phyloP scores from a whole-genome alignment of 2,888 invertebrate species.

The Ecliptopera silaceata region DNA sequence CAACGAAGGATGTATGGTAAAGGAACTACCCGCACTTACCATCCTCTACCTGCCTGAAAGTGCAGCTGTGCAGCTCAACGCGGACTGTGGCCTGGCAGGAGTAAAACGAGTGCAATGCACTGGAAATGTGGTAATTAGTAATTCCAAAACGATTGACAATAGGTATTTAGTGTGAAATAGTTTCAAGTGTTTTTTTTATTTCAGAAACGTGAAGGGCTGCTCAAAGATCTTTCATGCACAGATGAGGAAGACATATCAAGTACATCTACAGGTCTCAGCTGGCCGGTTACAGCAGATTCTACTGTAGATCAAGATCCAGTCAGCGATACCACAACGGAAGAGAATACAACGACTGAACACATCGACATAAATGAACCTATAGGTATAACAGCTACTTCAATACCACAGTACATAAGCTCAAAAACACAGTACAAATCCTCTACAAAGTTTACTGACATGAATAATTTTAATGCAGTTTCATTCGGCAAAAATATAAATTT shows the following conservation, averaged over 20 bases:
- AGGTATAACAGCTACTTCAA: slow-evolving; percentile 43
- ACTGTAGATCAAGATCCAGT: slow-evolving; percentile 57
- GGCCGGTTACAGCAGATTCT: slow-evolving; percentile 51
- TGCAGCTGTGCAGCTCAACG: slow-evolving; percentile 88
- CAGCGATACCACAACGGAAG: slow-evolving; percentile 56
- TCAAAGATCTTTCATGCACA: slow-evolving; percentile 83
- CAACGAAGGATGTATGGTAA: slow-evolving; percentile 86
- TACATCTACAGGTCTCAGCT: slow-evolving; percentile 47
- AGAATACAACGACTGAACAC: slow-evolving; percentile 56
- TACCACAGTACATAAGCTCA: slow-evolving; percentile 35
- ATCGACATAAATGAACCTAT: slow-evolving; percentile 52
- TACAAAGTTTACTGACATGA: slow-evolving; percentile 32
- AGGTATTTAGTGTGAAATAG: neutral
- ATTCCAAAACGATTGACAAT: neutral
- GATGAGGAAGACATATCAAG: slow-evolving; percentile 74
- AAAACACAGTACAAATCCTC: slow-evolving; percentile 33
- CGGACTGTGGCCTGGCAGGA: slow-evolving; percentile 89
- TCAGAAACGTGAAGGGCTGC: slow-evolving; percentile 85
- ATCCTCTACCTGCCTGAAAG: slow-evolving; percentile 90
- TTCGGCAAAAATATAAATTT: slow-evolving; percentile 54
- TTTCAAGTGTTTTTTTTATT: slow-evolving; percentile 34
- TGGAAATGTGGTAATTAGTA: slow-evolving; percentile 85
- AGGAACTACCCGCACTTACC: slow-evolving; percentile 88
- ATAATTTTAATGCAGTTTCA: slow-evolving; percentile 43
- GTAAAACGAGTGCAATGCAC: slow-evolving; percentile 88